Conservation (phyloP, 1,140 invertebrate genomes). For the Aphis craccivora region DNA sequence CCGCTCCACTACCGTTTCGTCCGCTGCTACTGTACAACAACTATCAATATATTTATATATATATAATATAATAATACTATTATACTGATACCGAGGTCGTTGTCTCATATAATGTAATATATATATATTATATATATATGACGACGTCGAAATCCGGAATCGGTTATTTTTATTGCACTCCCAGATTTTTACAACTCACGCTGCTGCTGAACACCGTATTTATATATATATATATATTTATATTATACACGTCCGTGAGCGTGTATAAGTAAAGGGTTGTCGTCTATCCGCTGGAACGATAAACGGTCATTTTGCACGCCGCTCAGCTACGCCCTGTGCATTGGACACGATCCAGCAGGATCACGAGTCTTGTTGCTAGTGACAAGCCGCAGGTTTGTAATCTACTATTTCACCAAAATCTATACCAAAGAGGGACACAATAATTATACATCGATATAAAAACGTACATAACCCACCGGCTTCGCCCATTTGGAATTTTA, state of each 20-base stretch:
- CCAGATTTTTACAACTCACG: background rate
- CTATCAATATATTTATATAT: background rate
- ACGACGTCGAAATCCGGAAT: conserved; percentile 7
- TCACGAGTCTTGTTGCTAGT: background rate
- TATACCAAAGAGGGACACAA: background rate
- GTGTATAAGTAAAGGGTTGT: background rate
- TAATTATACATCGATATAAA: background rate
- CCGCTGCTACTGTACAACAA: background rate
- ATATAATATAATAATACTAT: conserved; percentile 10
- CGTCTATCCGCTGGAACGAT: background rate
- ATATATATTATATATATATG: background rate
- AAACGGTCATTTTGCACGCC: conserved; percentile 5
- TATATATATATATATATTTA: background rate
- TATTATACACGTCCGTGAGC: background rate
- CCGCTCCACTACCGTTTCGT: background rate
- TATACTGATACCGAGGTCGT: conserved; percentile 15
- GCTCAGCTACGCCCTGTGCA: background rate
- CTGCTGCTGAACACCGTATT: background rate
- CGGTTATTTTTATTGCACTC: conserved; percentile 30
- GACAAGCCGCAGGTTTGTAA: too few species aligned
- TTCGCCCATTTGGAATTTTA: background rate
- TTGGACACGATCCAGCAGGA: background rate
- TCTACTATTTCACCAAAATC: background rate
- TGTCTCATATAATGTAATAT: background rate
- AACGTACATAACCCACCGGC: too few species aligned